A percentile compares a stretch with the other conserved stretches of the same genome.
phyloP scores from a whole-genome alignment of 2,797 vertebrate genomes.

The Okamejei kenojei region DNA sequence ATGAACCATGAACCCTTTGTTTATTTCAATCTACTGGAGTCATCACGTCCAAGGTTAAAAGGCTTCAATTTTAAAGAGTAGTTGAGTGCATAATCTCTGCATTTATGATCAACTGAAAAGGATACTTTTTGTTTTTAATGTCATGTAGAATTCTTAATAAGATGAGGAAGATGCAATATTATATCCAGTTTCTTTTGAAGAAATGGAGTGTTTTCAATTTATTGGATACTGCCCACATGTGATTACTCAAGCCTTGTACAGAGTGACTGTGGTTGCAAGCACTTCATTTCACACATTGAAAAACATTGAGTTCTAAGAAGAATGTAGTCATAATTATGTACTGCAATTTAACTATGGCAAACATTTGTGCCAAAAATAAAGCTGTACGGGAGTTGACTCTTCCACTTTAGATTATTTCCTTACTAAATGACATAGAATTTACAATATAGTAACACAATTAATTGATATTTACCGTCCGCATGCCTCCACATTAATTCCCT shows the following conservation, averaged over 20 bases:
- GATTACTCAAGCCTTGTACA: neutral
- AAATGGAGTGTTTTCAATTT: constrained; percentile 34
- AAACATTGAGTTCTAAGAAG: neutral
- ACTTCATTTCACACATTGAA: constrained; percentile 22
- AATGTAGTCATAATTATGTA: constrained; percentile 33
- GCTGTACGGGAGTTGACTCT: neutral
- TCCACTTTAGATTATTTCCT: neutral
- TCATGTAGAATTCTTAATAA: neutral
- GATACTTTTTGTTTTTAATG: constrained; percentile 12
- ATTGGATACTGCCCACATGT: constrained; percentile 19
- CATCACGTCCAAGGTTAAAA: neutral
- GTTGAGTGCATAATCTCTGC: neutral
- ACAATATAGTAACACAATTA: neutral
- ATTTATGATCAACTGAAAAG: neutral
- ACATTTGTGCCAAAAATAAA: neutral
- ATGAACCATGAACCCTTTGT: constrained; percentile 1
- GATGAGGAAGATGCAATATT: constrained; percentile 8
- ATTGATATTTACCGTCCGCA: neutral
- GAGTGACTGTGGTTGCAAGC: neutral
- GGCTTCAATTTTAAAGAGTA: neutral
- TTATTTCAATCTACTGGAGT: constrained; percentile 7
- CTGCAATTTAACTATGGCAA: constrained; percentile 9
- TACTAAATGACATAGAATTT: neutral
- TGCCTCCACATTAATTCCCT: neutral
- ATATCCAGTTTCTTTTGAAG: neutral